Base-by-base conservation (phyloP, 2,797 vertebrate genomes). In the Aeoliscus strigatus region DNA sequence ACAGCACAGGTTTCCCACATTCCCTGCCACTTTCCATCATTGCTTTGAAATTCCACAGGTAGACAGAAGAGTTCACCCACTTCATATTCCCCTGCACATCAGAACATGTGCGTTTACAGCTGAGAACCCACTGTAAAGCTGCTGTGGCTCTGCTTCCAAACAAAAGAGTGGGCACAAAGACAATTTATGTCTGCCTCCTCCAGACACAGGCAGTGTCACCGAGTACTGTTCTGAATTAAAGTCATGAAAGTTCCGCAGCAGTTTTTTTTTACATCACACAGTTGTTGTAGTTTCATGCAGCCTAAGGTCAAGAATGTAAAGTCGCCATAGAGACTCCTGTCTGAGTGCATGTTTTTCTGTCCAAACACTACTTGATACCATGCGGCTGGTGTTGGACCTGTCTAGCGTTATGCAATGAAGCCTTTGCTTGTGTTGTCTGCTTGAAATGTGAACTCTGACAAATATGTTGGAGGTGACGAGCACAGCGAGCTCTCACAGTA, bases 231-330 rank as follows among this genome's bases (percentile, higher is more conserved):
- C 33, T 27, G 54, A 82, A 73, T 77, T 77, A 78, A 9, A 44
- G 47, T 16, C 42, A 14, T 42, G n/a, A 80, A 81, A 78, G 79
- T 80, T 80, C 78, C 78, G n/a, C 14, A 3, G 46, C 49, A 46
- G 61, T n/a, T n/a, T n/a, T n/a, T 58, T 70, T 58, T 70, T 42
- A 43, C 43, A 38, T 29, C 10, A 5, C 39, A 39, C 34, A 6
- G 69, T 80, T 34, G 76, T 68, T 58, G 48, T 45, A 72, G 80
- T 73, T 68, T 54, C 43, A 1, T 16, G 26, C 10, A 6, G 18
- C 21, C 26, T 8, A 9, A 16, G 41, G 46, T 53, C 71, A 79
- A 72, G 70, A 79, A 84, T 84, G 72, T 38, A 25, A 67, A 51
- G 41, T 60, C 23, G 17, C 71, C 32, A 27, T 13, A 13, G 65